Percentiles rank a stretch among this genome's conserved stretches.
phyloP scores from a whole-genome alignment of 2,888 invertebrate genomes.

The Epinotia bilunana region DNA sequence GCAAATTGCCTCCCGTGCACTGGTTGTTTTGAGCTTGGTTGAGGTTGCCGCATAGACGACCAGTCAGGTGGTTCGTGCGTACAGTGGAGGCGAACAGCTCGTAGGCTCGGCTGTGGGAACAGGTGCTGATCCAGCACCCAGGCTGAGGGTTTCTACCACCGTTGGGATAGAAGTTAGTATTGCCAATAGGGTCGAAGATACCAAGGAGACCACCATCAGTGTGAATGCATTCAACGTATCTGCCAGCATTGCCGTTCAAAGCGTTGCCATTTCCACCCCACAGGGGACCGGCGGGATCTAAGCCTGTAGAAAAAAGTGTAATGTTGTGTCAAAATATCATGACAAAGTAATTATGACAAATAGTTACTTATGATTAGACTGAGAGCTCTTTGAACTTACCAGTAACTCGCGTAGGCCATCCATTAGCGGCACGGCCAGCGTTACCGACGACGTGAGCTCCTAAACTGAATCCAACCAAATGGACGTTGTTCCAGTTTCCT shows the following conservation, averaged over 20 bases:
- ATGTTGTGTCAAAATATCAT: background rate
- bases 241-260: slow-evolving; percentile 46
- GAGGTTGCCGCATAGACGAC: slow-evolving; percentile 44
- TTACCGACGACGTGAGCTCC: slow-evolving; percentile 74
- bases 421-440: slow-evolving; percentile 62
- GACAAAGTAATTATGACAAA: background rate
- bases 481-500: slow-evolving; percentile 69
- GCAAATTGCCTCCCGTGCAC: slow-evolving; percentile 55
- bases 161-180: slow-evolving; percentile 52
- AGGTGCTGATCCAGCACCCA: slow-evolving; percentile 50
- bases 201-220: slow-evolving; percentile 51
- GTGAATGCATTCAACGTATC: slow-evolving; percentile 51
- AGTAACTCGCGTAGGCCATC: slow-evolving; percentile 63
- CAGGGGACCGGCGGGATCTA: slow-evolving; percentile 52
- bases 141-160: slow-evolving; percentile 50
- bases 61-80: slow-evolving; percentile 46
- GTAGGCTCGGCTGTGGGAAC: slow-evolving; percentile 50
- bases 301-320: slow-evolving; percentile 41
- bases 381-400: slow-evolving; percentile 53
- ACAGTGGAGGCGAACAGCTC: slow-evolving; percentile 49
- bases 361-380: background rate
- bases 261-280: slow-evolving; percentile 47
- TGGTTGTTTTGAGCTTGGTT: slow-evolving; percentile 48
- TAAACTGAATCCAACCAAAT: slow-evolving; percentile 74
- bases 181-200: slow-evolving; percentile 48